phyloP scores from a whole-genome alignment of 2,888 invertebrate species.

The Eupithecia tripunctaria region DNA sequence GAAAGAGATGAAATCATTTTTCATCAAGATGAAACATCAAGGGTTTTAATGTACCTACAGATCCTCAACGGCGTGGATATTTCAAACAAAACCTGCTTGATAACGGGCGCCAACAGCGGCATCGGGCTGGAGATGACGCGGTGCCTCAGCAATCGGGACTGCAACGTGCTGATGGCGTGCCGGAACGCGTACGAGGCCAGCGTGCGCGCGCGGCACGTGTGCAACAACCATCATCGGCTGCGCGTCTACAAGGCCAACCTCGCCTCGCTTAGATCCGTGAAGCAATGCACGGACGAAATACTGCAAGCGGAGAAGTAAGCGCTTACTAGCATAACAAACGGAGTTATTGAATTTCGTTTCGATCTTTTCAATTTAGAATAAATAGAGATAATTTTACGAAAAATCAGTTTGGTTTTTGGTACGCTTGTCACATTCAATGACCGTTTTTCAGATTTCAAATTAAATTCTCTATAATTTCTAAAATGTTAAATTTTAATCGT shows the following conservation, averaged over 20 bases:
- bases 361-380: neutral
- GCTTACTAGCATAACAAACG: neutral
- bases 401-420: too few species aligned
- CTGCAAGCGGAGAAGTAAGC: constrained; percentile 59
- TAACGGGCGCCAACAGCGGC: constrained; percentile 98
- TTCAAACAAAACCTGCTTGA: constrained; percentile 90
- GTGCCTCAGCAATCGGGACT: constrained; percentile 91
- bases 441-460: too few species aligned
- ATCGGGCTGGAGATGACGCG: constrained; percentile 96
- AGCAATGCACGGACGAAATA: constrained; percentile 63
- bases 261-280: constrained; percentile 71
- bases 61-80: constrained; percentile 92
- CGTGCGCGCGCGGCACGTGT: constrained; percentile 54
- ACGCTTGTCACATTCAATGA: too few species aligned
- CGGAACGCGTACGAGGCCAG: constrained; percentile 88
- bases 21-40: too few species aligned
- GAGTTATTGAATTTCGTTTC: too few species aligned
- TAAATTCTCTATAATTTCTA: too few species aligned
- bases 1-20: neutral
- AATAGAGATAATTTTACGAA: too few species aligned
- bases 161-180: constrained; percentile 94
- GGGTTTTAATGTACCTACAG: too few species aligned
- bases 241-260: constrained; percentile 67
- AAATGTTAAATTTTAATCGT: too few species aligned
- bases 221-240: constrained; percentile 55